Evolutionary conservation across 2,113 vertebrate species (phyloP).

Genomic region (Pachyramphus minor): DNA sequence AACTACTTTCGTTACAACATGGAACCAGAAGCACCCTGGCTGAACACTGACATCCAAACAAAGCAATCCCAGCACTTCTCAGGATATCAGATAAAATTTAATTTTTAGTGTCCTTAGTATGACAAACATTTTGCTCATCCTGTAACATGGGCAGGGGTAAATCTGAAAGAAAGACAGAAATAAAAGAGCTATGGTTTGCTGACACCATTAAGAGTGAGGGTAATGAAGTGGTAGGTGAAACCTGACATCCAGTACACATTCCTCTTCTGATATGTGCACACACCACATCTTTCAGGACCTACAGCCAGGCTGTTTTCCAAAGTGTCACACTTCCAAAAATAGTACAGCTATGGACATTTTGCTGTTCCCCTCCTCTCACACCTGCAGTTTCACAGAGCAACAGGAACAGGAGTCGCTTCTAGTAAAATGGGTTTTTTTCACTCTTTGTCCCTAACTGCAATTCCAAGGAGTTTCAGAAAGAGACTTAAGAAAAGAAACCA

Average conservation of each 20-base stretch:
- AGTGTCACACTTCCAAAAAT: neutral
- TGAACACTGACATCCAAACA: neutral
- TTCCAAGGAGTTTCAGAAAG: neutral
- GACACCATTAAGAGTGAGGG: neutral
- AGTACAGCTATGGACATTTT: neutral
- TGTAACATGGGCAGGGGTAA: neutral
- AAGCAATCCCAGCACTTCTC: neutral
- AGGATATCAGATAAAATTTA: neutral
- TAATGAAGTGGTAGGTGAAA: neutral
- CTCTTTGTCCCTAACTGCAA: neutral
- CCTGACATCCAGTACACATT: neutral
- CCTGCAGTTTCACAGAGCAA: neutral
- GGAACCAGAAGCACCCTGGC: neutral
- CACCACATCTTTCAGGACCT: neutral
- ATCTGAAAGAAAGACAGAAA: neutral
- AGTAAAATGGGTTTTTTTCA: neutral
- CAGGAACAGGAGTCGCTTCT: neutral
- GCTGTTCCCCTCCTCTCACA: neutral
- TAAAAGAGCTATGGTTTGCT: neutral
- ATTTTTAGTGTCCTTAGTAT: neutral
- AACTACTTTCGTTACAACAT: neutral
- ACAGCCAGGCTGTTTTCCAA: neutral
- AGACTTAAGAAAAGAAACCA: neutral
- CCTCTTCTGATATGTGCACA: neutral
- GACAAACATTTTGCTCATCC: neutral